Base-by-base conservation (phyloP, 2,113 vertebrate species). In the Takifugu bimaculatus region DNA sequence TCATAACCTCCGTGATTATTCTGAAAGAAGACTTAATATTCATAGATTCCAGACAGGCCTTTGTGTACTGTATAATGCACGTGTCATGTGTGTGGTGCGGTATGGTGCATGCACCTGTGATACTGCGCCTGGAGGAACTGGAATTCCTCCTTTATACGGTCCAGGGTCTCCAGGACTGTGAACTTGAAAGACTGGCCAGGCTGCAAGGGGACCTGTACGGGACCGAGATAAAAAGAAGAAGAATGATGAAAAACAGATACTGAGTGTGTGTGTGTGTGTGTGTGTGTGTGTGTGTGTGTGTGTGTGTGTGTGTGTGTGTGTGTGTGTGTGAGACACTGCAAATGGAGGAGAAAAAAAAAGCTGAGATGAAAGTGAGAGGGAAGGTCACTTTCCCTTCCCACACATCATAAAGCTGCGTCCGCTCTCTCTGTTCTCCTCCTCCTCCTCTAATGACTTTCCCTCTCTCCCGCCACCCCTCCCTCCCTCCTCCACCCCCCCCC, bases 121-220 rank as follows among this genome's bases (percentile, higher is more conserved):
- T 94, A 95, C 68, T 95, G 94, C 2, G 94, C 94, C 87, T 95
- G 94, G 25, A 96, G 92, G 77, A 95, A 94, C 89, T 94, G 95
- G 56, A 96, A 97, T 80, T 95, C 94, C 79, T 96, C 95, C 71
- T 95, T 96, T 78, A 95, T 94, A 20, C 93, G 91, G 77, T 94
- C 93, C 84, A 95, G 93, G 14, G 93, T 96, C 83, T 96, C 94
- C 91, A 93, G 72, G 63, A 95, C 90, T 3, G 94, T 95, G 89
- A 95, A 95, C 87, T 95, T 95, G 84, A 94, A 95, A 70, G 94
- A 93, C 86, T 95, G 95, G 74, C 94, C 92, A 5, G 95, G 87
- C 84, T 93, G 93, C 39, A 94, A 88, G 39, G 93, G 90, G 78
- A 92, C 86, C 92, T 94, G 82, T 44, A 20, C n/a, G 2, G 54